Percentiles rank a stretch among this genome's conserved stretches.
These are phyloP conservation scores for Pagetopsis macropterus DNA, from an alignment of 2,797 vertebrate species.

Conservation along the genomic window DNA sequence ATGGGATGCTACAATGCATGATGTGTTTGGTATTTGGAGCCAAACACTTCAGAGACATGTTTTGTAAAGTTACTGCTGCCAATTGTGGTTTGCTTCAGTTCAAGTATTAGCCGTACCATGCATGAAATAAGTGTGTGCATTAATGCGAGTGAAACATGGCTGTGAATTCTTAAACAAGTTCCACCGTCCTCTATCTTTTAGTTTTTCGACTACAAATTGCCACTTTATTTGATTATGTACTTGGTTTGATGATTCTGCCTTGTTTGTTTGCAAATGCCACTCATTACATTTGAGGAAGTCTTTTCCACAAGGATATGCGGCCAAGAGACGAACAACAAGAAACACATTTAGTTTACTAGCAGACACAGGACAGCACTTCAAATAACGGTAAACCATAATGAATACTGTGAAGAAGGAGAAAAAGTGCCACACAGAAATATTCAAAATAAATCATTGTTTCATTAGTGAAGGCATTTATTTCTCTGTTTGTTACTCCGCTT, in stretches of 20 bases:
- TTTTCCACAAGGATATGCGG: neutral
- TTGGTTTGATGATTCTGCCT: slow-evolving; percentile 23
- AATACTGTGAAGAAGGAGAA: slow-evolving; percentile 1
- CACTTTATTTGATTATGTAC: slow-evolving; percentile 1
- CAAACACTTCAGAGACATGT: too few relatives aligned
- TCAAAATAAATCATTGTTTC: slow-evolving; percentile 4
- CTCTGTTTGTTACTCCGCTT: slow-evolving; percentile 15
- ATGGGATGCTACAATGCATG: too few relatives aligned
- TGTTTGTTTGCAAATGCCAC: slow-evolving; percentile 30
- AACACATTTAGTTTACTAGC: slow-evolving; percentile 32
- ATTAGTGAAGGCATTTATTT: slow-evolving; percentile 20
- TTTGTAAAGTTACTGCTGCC: neutral
- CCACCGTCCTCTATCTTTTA: neutral
- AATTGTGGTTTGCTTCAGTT: neutral
- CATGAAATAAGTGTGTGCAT: slow-evolving; percentile 3
- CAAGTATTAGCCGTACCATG: neutral
- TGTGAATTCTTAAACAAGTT: slow-evolving; percentile 4
- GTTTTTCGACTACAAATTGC: neutral
- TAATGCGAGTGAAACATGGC: neutral
- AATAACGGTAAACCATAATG: slow-evolving; percentile 27
- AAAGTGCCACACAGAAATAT: slow-evolving; percentile 14
- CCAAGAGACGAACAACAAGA: slow-evolving; percentile 1
- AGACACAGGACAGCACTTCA: slow-evolving; percentile 16
- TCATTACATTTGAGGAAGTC: slow-evolving; percentile 12
- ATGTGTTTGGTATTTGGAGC: too few relatives aligned